Percentiles rank a stretch among this genome's conserved stretches.
These are phyloP conservation scores for Boloria euphrosyne DNA, from an alignment of 2,888 invertebrate genomes.

Conservation along the genomic window DNA sequence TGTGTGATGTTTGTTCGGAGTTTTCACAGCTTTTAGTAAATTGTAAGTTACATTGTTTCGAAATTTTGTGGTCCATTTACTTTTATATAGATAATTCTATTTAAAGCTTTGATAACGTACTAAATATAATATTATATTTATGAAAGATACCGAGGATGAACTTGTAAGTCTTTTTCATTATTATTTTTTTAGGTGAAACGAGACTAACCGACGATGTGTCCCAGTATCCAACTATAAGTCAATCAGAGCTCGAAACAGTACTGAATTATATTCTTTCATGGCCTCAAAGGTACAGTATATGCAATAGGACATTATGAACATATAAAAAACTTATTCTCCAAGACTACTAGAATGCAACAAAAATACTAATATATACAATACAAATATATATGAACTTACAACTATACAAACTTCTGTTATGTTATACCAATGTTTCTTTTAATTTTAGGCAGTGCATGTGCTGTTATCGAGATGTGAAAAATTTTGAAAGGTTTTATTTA, in stretches of 20 bases:
- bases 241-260: conserved; percentile 91
- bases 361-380: no score
- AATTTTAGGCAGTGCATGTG: conserved; percentile 95
- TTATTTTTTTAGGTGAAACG: conserved; percentile 88
- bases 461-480: conserved; percentile 95
- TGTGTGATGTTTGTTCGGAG: conserved; percentile 97
- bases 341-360: neutral
- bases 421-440: conserved; percentile 33
- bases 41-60: conserved; percentile 81
- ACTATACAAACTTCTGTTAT: neutral
- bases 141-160: neutral
- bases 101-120: conserved; percentile 11
- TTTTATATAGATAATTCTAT: conserved; percentile 38
- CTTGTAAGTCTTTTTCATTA: conserved; percentile 46
- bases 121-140: conserved; percentile 17
- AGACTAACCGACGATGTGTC: conserved; percentile 89
- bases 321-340: neutral
- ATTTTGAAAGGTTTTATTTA: conserved; percentile 94
- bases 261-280: conserved; percentile 93
- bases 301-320: neutral
- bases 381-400: neutral
- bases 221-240: conserved; percentile 87
- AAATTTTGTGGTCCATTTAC: conserved; percentile 61
- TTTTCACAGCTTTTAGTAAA: conserved; percentile 93
- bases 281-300: conserved; percentile 88